A percentile compares a stretch with the other conserved stretches of the same genome.
phyloP scores from a whole-genome alignment of 2,113 vertebrate genomes.

The Dicerorhinus sumatrensis region DNA sequence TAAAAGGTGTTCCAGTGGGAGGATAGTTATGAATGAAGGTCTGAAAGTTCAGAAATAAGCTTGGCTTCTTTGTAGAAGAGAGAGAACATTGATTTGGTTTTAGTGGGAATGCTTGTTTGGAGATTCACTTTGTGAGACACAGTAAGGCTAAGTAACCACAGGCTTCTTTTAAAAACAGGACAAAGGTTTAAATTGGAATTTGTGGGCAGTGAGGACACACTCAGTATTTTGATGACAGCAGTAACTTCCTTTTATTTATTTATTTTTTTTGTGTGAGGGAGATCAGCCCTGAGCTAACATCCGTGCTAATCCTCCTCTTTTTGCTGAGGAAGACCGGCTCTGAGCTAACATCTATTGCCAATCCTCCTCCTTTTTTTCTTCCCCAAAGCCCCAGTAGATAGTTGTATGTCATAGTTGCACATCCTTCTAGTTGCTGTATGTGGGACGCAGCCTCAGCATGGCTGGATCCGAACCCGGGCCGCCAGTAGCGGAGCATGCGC shows the following conservation, averaged over 20 bases:
- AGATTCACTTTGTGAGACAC: background rate
- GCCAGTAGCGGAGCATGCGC: too few species aligned
- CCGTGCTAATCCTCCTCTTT: too few species aligned
- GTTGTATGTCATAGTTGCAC: too few species aligned
- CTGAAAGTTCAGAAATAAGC: background rate
- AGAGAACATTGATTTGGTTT: background rate
- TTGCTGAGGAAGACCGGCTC: too few species aligned
- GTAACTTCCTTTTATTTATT: background rate
- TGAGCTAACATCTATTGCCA: too few species aligned
- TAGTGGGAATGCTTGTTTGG: constrained; percentile 19
- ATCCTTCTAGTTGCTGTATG: too few species aligned
- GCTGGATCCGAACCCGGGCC: too few species aligned
- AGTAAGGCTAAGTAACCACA: background rate
- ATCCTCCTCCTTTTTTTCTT: too few species aligned
- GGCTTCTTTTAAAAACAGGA: background rate
- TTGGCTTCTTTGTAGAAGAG: background rate
- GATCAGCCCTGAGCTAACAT: too few species aligned
- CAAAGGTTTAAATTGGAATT: constrained; percentile 22
- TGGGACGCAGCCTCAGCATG: too few species aligned
- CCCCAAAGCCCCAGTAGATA: too few species aligned
- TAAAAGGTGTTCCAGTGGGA: background rate
- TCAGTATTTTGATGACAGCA: background rate
- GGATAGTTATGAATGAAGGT: background rate
- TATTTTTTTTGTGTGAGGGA: too few species aligned
- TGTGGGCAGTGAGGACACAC: background rate